A percentile compares a stretch with the other conserved stretches of the same genome.
phyloP scores from a whole-genome alignment of 2,113 vertebrate genomes.

The Sciurus niger region DNA sequence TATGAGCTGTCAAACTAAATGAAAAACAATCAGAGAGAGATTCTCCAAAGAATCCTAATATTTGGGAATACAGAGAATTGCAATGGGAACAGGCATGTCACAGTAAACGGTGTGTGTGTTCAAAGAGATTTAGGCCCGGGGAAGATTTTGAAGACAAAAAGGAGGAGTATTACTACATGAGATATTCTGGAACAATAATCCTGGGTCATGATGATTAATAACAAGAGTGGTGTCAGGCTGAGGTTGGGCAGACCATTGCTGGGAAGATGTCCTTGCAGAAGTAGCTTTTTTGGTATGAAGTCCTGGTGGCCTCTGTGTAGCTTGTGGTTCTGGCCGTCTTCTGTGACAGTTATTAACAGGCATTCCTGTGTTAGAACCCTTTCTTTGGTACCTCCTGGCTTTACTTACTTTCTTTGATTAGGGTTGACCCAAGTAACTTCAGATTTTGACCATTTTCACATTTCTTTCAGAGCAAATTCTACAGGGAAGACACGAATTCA shows the following conservation, averaged over 20 bases:
- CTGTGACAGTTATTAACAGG: background rate
- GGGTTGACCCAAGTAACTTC: background rate
- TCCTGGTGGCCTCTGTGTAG: background rate
- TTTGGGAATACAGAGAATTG: background rate
- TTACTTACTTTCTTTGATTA: background rate
- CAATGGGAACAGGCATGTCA: background rate
- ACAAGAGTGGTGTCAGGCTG: background rate
- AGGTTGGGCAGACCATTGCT: background rate
- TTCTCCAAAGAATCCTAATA: background rate
- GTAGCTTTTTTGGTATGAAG: background rate
- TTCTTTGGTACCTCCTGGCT: background rate
- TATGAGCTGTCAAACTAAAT: slow-evolving; percentile 8
- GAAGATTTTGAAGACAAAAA: background rate
- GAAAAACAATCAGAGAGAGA: background rate
- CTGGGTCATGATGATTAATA: background rate
- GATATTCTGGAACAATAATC: background rate
- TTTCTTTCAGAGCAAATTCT: slow-evolving; percentile 8
- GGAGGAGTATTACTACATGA: background rate
- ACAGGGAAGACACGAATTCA: background rate
- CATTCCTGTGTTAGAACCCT: background rate
- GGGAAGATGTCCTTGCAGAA: background rate
- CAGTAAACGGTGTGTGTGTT: background rate
- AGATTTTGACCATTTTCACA: background rate
- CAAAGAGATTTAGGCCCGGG: background rate
- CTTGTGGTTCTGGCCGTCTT: background rate